A percentile compares a stretch with the other conserved stretches of the same genome.
Conservation (phyloP, 2,113 vertebrate genomes). For the Chaenogobius annularis region DNA sequence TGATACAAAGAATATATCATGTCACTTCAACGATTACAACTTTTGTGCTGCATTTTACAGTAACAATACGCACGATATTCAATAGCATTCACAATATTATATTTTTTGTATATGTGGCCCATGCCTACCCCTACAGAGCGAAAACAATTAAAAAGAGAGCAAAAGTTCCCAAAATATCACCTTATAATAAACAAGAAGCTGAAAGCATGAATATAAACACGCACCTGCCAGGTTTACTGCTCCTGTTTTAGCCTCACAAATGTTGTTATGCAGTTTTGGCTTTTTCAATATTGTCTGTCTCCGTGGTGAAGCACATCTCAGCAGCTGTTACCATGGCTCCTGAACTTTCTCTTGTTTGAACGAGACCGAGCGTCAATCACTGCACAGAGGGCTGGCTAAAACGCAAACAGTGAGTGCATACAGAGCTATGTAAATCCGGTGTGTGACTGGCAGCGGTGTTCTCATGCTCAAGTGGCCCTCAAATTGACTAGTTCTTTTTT, state of each 20-base stretch:
- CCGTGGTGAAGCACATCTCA: conserved; percentile 53
- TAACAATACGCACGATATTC: too few relatives aligned
- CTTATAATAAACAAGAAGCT: too few relatives aligned
- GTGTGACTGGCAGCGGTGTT: conserved; percentile 54
- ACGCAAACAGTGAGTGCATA: conserved; percentile 48
- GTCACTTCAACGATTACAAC: too few relatives aligned
- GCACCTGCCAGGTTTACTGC: conserved; percentile 40
- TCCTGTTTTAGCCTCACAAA: conserved; percentile 48
- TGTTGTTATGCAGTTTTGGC: conserved; percentile 50
- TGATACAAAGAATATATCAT: too few relatives aligned
- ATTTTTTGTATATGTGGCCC: too few relatives aligned
- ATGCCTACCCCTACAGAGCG: too few relatives aligned
- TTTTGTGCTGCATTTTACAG: too few relatives aligned
- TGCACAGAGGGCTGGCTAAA: conserved; percentile 26
- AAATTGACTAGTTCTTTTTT: conserved; percentile 38
- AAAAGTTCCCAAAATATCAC: too few relatives aligned
- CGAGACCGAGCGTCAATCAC: conserved; percentile 62
- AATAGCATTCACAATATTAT: too few relatives aligned
- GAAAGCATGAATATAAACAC: neutral
- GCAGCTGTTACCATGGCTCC: conserved; percentile 63
- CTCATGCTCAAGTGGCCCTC: conserved; percentile 54
- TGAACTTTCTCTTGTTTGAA: conserved; percentile 51
- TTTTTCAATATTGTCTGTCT: conserved; percentile 71
- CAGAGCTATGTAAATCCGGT: conserved; percentile 1
- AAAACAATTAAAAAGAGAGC: too few relatives aligned